These are phyloP conservation scores for Pammene fasciana DNA, from an alignment of 2,888 invertebrate genomes.

Conservation along the genomic window DNA sequence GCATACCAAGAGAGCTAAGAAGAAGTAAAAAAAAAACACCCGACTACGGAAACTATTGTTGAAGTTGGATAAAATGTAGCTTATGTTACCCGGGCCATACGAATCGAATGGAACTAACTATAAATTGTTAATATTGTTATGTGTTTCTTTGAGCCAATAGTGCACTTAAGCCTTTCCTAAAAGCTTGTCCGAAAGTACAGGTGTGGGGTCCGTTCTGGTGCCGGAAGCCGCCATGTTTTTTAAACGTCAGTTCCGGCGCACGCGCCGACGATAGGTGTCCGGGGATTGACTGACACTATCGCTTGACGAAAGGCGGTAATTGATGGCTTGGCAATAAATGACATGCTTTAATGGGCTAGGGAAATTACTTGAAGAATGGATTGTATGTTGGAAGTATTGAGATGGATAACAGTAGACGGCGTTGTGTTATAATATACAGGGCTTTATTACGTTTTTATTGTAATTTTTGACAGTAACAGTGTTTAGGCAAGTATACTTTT, in stretches of 20 bases:
- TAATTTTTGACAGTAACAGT: no score
- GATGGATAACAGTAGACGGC: no score
- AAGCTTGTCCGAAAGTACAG: background rate
- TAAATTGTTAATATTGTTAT: no score
- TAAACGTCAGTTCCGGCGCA: constrained; percentile 64
- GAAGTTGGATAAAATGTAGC: no score
- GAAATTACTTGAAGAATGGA: background rate
- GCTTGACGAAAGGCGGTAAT: constrained; percentile 10
- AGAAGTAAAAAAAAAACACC: no score
- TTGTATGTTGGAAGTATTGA: background rate
- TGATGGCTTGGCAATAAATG: constrained; percentile 12
- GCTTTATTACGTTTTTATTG: no score
- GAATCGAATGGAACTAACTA: no score
- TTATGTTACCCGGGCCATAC: no score
- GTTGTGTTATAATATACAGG: no score
- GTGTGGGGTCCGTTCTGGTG: constrained; percentile 22
- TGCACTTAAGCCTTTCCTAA: constrained; percentile 4
- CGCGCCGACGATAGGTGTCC: constrained; percentile 48
- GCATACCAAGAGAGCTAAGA: no score
- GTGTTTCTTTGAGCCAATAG: background rate
- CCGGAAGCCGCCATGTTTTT: constrained; percentile 72
- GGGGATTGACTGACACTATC: constrained; percentile 11
- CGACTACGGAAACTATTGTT: no score
- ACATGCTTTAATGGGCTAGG: background rate
- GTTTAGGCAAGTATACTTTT: no score